Evolutionary conservation across 2,888 invertebrate genomes (phyloP).

Genomic region (Brachyptera putata): DNA sequence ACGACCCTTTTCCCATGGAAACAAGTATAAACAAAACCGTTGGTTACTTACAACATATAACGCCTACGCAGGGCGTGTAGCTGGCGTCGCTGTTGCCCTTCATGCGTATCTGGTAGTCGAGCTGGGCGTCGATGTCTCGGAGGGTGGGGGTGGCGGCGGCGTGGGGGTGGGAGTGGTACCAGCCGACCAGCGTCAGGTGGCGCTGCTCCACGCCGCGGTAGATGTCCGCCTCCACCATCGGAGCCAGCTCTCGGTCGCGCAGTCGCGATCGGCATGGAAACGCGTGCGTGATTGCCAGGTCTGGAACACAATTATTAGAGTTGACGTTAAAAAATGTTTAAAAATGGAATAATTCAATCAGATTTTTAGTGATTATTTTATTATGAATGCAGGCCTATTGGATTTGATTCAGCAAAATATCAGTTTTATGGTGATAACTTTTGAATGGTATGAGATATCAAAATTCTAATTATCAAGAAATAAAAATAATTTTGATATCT

Average conservation of each 20-base stretch:
- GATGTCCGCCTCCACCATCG: slow-evolving; percentile 75
- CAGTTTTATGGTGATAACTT: no score
- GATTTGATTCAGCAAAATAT: no score
- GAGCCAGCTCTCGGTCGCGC: slow-evolving; percentile 70
- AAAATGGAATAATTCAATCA: no score
- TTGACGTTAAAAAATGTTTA: no score
- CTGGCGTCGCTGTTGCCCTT: slow-evolving; percentile 85
- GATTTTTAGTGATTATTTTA: no score
- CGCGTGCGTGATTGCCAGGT: slow-evolving; percentile 79
- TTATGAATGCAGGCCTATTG: no score
- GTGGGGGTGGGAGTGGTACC: slow-evolving; percentile 94
- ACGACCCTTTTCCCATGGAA: no score
- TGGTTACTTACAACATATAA: slow-evolving; percentile 83
- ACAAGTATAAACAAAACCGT: no score
- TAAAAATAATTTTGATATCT: no score
- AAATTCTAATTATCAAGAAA: no score
- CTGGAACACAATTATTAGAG: slow-evolving; percentile 60
- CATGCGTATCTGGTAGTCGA: slow-evolving; percentile 93
- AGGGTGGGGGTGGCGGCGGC: slow-evolving; percentile 82
- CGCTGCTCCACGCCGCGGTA: slow-evolving; percentile 77
- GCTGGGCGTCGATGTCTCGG: slow-evolving; percentile 85
- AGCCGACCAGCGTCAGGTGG: slow-evolving; percentile 79
- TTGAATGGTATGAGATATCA: no score
- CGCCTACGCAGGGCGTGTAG: slow-evolving; percentile 89
- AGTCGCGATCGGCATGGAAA: slow-evolving; percentile 84